A percentile compares a stretch with the other conserved stretches of the same genome.
Evolutionary conservation across 2,113 vertebrate species (phyloP).

Genomic region (Ictalurus furcatus): DNA sequence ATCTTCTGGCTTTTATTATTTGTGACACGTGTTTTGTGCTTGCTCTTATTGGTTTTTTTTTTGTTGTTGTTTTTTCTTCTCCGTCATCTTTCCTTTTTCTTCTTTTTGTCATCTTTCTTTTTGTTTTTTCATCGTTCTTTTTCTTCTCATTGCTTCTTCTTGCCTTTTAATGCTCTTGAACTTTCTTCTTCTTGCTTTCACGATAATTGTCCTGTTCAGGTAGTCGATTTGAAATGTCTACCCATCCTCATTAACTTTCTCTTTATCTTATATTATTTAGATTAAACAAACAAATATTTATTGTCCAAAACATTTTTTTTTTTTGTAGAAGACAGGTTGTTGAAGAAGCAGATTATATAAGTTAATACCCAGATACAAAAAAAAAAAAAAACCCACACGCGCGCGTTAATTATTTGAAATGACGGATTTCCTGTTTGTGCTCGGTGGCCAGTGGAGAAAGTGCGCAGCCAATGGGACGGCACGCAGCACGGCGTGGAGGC

Average conservation of each 20-base stretch:
- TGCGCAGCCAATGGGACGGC: slow-evolving; percentile 89
- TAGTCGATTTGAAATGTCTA: too few species aligned
- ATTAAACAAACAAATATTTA: too few species aligned
- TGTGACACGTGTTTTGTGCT: not conserved
- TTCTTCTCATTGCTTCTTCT: not conserved
- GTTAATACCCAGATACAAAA: not conserved
- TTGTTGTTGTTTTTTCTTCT: not conserved
- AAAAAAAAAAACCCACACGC: too few species aligned
- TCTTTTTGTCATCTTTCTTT: not conserved
- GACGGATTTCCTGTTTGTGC: not conserved
- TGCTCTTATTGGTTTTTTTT: not conserved
- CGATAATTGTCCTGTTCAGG: not conserved
- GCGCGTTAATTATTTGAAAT: not conserved
- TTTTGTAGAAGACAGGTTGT: not conserved
- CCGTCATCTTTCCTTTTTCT: not conserved
- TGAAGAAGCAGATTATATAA: not conserved
- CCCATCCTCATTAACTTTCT: too few species aligned
- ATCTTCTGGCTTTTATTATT: not conserved
- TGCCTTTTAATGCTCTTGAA: not conserved
- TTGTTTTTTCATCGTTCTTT: not conserved
- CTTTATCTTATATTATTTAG: too few species aligned
- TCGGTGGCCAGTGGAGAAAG: slow-evolving; percentile 82
- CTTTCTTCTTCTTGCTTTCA: not conserved
- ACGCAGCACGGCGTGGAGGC: slow-evolving; percentile 87
- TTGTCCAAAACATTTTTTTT: too few species aligned